Conservation (phyloP, 2,113 vertebrate genomes). For the Caloenas nicobarica region DNA sequence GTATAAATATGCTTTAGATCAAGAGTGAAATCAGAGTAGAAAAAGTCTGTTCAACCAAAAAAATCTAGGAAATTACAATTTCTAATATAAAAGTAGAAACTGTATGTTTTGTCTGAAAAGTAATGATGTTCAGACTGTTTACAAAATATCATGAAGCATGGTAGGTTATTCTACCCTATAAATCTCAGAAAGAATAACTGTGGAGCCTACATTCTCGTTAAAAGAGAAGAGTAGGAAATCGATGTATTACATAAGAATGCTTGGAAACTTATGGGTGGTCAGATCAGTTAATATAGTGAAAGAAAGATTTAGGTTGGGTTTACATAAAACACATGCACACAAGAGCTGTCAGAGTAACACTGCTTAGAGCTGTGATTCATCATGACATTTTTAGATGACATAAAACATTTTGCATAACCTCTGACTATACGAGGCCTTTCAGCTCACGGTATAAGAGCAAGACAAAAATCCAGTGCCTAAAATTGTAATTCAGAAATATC, state of each 20-base stretch:
- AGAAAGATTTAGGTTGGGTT: neutral
- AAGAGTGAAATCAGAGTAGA: neutral
- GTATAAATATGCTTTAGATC: neutral
- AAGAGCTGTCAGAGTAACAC: neutral
- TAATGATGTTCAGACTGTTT: neutral
- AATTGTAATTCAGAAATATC: neutral
- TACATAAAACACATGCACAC: neutral
- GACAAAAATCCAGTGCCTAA: neutral
- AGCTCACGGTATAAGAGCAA: neutral
- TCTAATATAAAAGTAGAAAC: neutral
- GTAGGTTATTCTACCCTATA: neutral
- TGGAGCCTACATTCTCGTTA: neutral
- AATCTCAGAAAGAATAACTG: neutral
- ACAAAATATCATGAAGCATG: neutral
- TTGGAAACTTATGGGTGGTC: neutral
- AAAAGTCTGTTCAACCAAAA: neutral
- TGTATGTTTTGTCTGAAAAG: neutral
- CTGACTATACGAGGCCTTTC: neutral
- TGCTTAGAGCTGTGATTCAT: neutral
- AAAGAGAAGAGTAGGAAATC: neutral
- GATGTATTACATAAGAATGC: neutral
- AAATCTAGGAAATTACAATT: neutral
- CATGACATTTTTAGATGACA: neutral
- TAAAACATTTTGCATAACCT: neutral
- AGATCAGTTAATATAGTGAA: neutral